Evolutionary conservation across 2,888 invertebrate species (phyloP).

Genomic region (Keiferia lycopersicella): DNA sequence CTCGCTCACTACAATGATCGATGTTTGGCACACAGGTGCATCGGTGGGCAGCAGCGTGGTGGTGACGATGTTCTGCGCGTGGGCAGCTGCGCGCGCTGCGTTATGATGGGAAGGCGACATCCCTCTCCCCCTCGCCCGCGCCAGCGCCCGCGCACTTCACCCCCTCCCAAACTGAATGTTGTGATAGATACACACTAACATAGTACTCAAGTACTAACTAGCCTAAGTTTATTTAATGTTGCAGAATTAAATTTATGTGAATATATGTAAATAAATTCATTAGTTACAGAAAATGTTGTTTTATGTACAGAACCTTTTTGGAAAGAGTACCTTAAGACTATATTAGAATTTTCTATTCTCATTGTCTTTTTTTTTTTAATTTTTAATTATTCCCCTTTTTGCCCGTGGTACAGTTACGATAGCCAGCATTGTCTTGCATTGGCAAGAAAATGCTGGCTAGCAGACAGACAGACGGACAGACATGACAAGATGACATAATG

Average conservation of each 20-base stretch:
- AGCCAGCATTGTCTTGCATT: too few relatives aligned
- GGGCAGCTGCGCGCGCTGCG: neutral
- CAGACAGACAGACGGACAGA: too few relatives aligned
- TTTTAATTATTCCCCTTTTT: too few relatives aligned
- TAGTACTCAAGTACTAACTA: conserved; percentile 65
- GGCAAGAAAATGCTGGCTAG: too few relatives aligned
- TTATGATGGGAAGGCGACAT: conserved; percentile 47
- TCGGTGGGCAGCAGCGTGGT: conserved; percentile 29
- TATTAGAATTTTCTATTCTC: too few relatives aligned
- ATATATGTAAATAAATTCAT: conserved; percentile 80
- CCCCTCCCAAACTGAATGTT: conserved; percentile 67
- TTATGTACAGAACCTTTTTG: neutral
- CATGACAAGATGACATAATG: too few relatives aligned
- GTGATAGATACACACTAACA: conserved; percentile 63
- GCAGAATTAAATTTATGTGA: conserved; percentile 72
- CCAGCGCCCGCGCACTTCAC: conserved; percentile 26
- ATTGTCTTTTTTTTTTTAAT: too few relatives aligned
- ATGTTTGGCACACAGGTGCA: conserved; percentile 32
- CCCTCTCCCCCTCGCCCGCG: conserved; percentile 17
- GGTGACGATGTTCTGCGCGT: conserved; percentile 20
- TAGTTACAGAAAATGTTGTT: conserved; percentile 56
- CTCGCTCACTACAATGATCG: conserved; percentile 7
- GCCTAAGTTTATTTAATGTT: conserved; percentile 72
- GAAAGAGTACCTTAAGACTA: neutral
- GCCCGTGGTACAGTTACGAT: too few relatives aligned